phyloP scores from a whole-genome alignment of 2,888 invertebrate species.

The Gymnocheta viridis region DNA sequence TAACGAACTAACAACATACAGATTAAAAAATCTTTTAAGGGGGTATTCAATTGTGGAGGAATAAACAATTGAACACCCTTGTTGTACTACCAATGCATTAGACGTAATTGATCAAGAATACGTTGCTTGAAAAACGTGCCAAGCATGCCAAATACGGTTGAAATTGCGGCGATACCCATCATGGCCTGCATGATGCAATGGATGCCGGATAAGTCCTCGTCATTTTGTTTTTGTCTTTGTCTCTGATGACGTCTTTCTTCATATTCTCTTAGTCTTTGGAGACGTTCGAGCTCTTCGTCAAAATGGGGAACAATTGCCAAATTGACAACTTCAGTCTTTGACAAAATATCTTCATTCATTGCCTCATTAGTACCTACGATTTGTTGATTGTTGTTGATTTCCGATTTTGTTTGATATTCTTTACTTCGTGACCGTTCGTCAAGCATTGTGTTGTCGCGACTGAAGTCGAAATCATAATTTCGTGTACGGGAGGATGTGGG shows the following conservation, averaged over 20 bases:
- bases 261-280: conserved; percentile 79
- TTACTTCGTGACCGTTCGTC: conserved; percentile 78
- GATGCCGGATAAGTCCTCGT: conserved; percentile 81
- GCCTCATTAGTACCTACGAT: conserved; percentile 71
- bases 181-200: conserved; percentile 82
- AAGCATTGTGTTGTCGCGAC: conserved; percentile 80
- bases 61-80: conserved; percentile 77
- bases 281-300: conserved; percentile 81
- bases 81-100: conserved; percentile 83
- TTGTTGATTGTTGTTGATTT: conserved; percentile 70
- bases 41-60: conserved; percentile 73
- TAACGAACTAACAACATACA: background rate
- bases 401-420: conserved; percentile 74
- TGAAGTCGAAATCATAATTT: conserved; percentile 80
- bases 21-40: conserved; percentile 28
- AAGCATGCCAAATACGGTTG: conserved; percentile 82
- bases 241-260: conserved; percentile 79
- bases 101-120: conserved; percentile 81
- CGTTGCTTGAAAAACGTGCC: conserved; percentile 82
- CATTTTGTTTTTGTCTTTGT: conserved; percentile 78
- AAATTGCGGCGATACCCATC: conserved; percentile 82
- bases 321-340: conserved; percentile 82
- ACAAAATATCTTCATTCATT: conserved; percentile 79
- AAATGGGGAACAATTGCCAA: conserved; percentile 82
- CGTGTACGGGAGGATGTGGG: conserved; percentile 76